Base-by-base conservation (phyloP, 2,888 invertebrate genomes). In the Xestia rhomboidea region DNA sequence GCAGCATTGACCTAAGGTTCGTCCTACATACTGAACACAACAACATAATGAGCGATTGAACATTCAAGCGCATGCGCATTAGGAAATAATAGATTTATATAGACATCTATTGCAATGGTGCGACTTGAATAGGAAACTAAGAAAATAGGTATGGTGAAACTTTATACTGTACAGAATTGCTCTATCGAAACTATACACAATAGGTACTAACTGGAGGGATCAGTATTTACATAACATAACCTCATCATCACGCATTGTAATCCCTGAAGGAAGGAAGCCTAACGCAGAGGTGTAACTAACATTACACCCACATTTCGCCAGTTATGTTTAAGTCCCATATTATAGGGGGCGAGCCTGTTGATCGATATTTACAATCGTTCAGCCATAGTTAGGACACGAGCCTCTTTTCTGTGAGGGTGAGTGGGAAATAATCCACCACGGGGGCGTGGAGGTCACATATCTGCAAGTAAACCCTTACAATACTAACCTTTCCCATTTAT, bases 1-100 rank as follows among this genome's bases (percentile, higher is more conserved):
- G 7, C 83, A 82, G 72, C 86, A 82, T 84, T 84, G 83, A 84
- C 83, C 86, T 30, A 38, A 72, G 71, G 49, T 74, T 27, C 83
- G 79, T 80, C 77, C 77, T 68, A 76, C 83, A 74, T 83, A 83
- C 69, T 24, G 60, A 7, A 38, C 60, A 4, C 76, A 81, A 79
- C 74, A 4, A 38, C 54, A 2, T 77, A 81, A 81, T 76, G 76
- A 77, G 60, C 51, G 41, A 76, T 72, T 70, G 67, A 68, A 66
- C 81, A 86, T 85, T 68, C 81, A 72, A 71, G n/a, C 62, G 46
- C 66, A 57, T n/a, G 75, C 63, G 30, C 60, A 74, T 85, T 81
- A 64, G 63, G 69, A 84, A 74, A 76, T 76, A 60, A 72, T 76
- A 46, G 60, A 34, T 73, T 67, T 81, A 68, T 68, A 70, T 34